Percentiles rank a stretch among this genome's conserved stretches.
phyloP scores from a whole-genome alignment of 2,888 invertebrate species.

The Chesias legatella region DNA sequence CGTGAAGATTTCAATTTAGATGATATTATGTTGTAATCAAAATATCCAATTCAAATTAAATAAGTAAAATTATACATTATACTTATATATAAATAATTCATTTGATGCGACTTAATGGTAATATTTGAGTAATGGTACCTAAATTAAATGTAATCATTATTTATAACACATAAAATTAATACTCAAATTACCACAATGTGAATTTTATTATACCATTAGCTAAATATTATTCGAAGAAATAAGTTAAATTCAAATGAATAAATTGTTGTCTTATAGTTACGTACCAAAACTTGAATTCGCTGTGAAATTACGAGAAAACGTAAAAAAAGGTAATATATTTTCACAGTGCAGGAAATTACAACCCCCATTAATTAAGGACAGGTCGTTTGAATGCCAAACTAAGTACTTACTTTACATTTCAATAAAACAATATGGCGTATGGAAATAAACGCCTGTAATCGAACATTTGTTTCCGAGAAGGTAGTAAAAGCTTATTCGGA shows the following conservation, averaged over 20 bases:
- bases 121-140: too few relatives aligned
- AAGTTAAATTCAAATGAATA: too few relatives aligned
- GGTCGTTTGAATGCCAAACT: constrained; percentile 16
- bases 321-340: constrained; percentile 28
- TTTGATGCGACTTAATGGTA: too few relatives aligned
- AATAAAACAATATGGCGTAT: constrained; percentile 37
- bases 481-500: constrained; percentile 56
- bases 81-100: too few relatives aligned
- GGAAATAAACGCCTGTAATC: constrained; percentile 40
- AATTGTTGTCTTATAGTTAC: too few relatives aligned
- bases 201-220: too few relatives aligned
- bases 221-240: too few relatives aligned
- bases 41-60: too few relatives aligned
- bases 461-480: constrained; percentile 58
- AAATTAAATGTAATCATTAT: too few relatives aligned
- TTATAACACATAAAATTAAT: too few relatives aligned
- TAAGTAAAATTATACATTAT: too few relatives aligned
- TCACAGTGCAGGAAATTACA: constrained; percentile 37
- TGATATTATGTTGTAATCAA: constrained; percentile 24
- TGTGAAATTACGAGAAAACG: constrained; percentile 13
- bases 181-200: too few relatives aligned
- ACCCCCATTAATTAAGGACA: constrained; percentile 31
- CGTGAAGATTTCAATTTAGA: constrained; percentile 44
- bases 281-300: constrained; percentile 19
- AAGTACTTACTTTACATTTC: constrained; percentile 34